Conservation (phyloP, 2,888 invertebrate genomes). For the Ochlodes sylvanus region DNA sequence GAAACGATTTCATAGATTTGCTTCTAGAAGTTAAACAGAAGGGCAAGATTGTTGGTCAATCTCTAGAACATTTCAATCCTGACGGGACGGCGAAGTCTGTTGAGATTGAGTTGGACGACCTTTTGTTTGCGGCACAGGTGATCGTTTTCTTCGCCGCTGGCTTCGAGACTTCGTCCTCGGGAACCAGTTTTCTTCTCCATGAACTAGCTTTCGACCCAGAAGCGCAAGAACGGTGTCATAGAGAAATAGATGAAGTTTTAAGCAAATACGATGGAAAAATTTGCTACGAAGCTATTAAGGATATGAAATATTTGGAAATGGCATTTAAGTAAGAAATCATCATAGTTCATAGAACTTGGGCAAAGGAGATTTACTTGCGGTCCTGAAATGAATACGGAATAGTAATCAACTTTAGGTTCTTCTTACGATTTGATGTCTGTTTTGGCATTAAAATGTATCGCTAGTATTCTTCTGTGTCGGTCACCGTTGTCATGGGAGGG, state of each 20-base stretch:
- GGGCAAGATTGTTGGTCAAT: slow-evolving; percentile 49
- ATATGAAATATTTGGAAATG: slow-evolving; percentile 68
- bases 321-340: slow-evolving; percentile 53
- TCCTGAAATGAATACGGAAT: no score
- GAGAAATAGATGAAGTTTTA: slow-evolving; percentile 60
- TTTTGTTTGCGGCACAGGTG: slow-evolving; percentile 49
- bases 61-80: slow-evolving; percentile 45
- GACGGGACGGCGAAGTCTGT: slow-evolving; percentile 48
- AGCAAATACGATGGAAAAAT: slow-evolving; percentile 54
- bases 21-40: slow-evolving; percentile 51
- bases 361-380: no score
- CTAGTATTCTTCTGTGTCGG: no score
- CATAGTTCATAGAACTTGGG: no score
- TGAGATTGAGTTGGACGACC: slow-evolving; percentile 42
- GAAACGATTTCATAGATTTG: slow-evolving; percentile 57
- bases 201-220: slow-evolving; percentile 60
- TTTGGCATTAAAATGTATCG: no score
- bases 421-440: no score
- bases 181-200: slow-evolving; percentile 58
- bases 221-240: slow-evolving; percentile 59
- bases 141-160: slow-evolving; percentile 53
- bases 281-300: slow-evolving; percentile 64
- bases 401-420: no score
- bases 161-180: slow-evolving; percentile 64
- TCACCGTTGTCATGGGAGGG: no score